Percentiles rank a stretch among this genome's conserved stretches.
These are phyloP conservation scores for Chinchilla lanigera DNA, from an alignment of 2,113 vertebrate species.

Conservation along the genomic window DNA sequence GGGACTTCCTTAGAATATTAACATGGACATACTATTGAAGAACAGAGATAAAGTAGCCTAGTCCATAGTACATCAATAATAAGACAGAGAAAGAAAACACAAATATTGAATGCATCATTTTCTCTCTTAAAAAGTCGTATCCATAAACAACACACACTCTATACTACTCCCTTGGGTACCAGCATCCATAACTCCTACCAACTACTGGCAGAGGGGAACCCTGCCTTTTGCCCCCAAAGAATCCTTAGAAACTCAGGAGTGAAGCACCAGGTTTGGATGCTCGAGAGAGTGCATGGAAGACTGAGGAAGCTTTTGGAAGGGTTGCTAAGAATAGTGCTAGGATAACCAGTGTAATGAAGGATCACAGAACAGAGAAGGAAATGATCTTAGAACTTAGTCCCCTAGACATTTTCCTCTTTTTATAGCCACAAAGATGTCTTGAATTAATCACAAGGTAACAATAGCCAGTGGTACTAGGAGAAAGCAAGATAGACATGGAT, in stretches of 20 bases:
- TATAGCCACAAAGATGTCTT: background rate
- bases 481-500: background rate
- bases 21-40: background rate
- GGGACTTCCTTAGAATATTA: background rate
- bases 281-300: no score
- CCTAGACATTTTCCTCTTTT: background rate
- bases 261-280: background rate
- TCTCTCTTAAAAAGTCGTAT: background rate
- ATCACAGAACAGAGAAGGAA: background rate
- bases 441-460: background rate
- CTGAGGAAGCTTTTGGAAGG: background rate
- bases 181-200: background rate
- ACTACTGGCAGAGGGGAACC: background rate
- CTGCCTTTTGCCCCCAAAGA: background rate
- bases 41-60: background rate
- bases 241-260: background rate
- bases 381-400: background rate
- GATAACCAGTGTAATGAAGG: background rate
- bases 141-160: background rate
- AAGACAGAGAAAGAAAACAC: background rate
- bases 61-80: background rate
- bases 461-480: background rate
- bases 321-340: background rate
- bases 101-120: conserved; percentile 7
- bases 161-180: background rate